Percentiles rank a stretch among this genome's conserved stretches.
Conservation (phyloP, 2,797 vertebrate genomes). For the Myoxocephalus aenaeus region DNA sequence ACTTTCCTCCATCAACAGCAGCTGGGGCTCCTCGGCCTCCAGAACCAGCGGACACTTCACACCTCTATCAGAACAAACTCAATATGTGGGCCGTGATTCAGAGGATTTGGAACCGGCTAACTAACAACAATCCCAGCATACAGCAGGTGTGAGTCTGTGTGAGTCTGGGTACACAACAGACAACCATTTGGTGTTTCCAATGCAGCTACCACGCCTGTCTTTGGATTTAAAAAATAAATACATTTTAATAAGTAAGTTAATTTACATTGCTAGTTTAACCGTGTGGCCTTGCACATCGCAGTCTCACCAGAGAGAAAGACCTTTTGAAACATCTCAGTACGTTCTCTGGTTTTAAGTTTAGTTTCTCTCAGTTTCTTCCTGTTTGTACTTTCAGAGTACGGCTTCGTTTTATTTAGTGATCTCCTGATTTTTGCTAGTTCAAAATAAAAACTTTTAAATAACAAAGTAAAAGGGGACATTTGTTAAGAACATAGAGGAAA, state of each 20-base stretch:
- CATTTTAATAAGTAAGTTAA: background rate
- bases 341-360: background rate
- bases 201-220: background rate
- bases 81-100: background rate
- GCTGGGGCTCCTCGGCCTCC: background rate
- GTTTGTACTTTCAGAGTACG: background rate
- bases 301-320: background rate
- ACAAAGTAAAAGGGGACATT: background rate
- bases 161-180: background rate
- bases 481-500: background rate
- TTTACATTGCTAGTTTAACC: background rate
- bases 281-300: background rate
- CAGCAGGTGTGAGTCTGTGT: background rate
- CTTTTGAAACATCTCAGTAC: background rate
- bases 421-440: background rate
- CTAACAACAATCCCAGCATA: background rate
- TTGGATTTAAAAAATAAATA: background rate
- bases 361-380: background rate
- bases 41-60: background rate
- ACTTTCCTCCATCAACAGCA: background rate
- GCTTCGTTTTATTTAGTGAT: background rate
- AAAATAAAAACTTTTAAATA: background rate
- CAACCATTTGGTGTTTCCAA: background rate
- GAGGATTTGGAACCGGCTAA: background rate
- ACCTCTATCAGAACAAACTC: background rate